Base-by-base conservation (phyloP, 2,113 vertebrate genomes). In the Pungitius pungitius region DNA sequence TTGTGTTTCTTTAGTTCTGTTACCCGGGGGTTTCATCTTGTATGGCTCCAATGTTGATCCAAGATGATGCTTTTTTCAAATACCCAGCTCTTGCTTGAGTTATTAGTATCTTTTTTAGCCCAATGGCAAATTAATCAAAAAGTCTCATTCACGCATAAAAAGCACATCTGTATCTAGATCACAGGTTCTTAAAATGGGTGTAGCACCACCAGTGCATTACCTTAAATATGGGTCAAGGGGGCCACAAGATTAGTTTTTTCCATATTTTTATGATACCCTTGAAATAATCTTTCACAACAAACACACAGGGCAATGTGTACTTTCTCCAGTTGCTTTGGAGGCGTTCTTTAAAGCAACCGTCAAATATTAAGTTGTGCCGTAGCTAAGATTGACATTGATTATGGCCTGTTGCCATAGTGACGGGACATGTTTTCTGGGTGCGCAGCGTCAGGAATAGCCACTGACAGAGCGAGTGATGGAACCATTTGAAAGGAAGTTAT, bases 401-500 rank as follows among this genome's bases (percentile, higher is more conserved):
- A n/a, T n/a, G n/a, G 73, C 47, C 14, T 12, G 72, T 76, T 75
- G 43, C 58, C 75, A 71, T 39, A 18, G 78, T 37, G 68, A 85
- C 75, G 42, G 55, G 26, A 45, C 71, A 61, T 43, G 57, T 42
- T 43, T 52, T 47, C 72, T 76, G 49, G 77, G 75, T 76, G 75
- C 69, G 14, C 33, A 0, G 52, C 61, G 72, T 57, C 42, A 76
- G 64, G 80, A 80, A 83, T 59, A 78, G 40, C 4, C 1, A 66
- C 30, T 61, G 60, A 64, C 55, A 22, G 59, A 49, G 13, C 2
- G 8, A 47, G 24, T 27, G 69, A 54, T 37, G 64, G 20, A 47
- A n/a, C 15, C 24, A 15, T 47, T 17, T 22, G 6, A 61, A 59
- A 15, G 54, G 30, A 73, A 4, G 17, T 33, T 58, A 27, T 64